Percentiles rank a stretch among this genome's conserved stretches.
phyloP scores from a whole-genome alignment of 2,113 vertebrate genomes.

The Hydropotes inermis region DNA sequence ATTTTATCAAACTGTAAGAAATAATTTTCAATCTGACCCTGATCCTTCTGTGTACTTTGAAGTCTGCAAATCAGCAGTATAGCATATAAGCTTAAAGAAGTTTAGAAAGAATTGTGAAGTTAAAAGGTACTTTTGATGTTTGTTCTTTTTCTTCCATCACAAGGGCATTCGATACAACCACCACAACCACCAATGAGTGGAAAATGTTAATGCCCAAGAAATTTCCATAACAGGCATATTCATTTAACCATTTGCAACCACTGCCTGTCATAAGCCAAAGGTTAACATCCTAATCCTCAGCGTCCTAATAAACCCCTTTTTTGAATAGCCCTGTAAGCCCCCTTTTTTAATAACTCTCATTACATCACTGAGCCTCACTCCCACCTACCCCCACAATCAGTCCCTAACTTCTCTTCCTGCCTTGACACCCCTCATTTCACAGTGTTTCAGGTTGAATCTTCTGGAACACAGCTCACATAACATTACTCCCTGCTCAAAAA shows the following conservation, averaged over 20 bases:
- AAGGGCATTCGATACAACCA: conserved; percentile 82
- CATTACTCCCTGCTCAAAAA: neutral
- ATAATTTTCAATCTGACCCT: conserved; percentile 84
- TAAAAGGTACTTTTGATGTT: conserved; percentile 90
- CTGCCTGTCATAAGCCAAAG: conserved; percentile 40
- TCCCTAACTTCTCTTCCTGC: neutral
- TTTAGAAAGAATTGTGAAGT: conserved; percentile 86
- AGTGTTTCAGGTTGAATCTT: neutral
- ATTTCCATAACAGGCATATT: conserved; percentile 78
- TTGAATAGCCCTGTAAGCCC: neutral
- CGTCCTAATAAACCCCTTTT: neutral
- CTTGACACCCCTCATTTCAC: neutral
- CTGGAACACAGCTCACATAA: neutral
- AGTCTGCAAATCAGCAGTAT: conserved; percentile 85
- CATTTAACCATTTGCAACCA: conserved; percentile 82
- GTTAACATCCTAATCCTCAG: neutral
- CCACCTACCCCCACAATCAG: neutral
- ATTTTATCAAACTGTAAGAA: conserved; percentile 86
- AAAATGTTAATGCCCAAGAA: conserved; percentile 80
- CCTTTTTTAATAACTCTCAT: neutral
- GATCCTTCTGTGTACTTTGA: conserved; percentile 84
- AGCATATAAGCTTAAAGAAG: conserved; percentile 88
- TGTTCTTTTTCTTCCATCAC: conserved; percentile 84
- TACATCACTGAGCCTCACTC: neutral
- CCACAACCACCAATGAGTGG: conserved; percentile 65